Evolutionary conservation across 2,888 invertebrate species (phyloP), one percentile per base, ranked within the genome.

Genomic region (Dryocosmus kuriphilus): DNA sequence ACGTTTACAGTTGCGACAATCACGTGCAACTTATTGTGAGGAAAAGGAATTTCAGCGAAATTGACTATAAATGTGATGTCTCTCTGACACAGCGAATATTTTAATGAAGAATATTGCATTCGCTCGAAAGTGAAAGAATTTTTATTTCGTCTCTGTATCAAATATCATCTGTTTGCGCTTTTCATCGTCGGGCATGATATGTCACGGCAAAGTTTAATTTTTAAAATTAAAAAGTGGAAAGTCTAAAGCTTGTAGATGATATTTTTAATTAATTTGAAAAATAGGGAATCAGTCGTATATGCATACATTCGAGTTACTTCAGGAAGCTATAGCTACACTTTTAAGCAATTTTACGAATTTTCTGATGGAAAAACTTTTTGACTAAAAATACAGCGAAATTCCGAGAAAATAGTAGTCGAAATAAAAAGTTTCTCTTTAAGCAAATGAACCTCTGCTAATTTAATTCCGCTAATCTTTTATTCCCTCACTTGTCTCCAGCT

Each of bases 1-100:
- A 83, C 87, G 84, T 88, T 89, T 89, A 88, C 86, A 85, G 85
- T 51, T 80, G 77, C 77, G 71, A 71, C 71, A 55, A 30, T 51
- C 71, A 71, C 71, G 51, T 55, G 51, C 71, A 51, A 71, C 19
- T 14, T 30, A 30, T 71, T 71, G 9, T 32, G 51, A 30, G 55
- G 71, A 32, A 71, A 32, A 71, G 51, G 27, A 67, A 71, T 71
- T 67, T 46, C 2, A 46, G 27, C 11, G 3, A 19, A 46, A 14
- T 67, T 46, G 8, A 30, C 67, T 38, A 24, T 1, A 67, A 67
- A 27, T 24, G 8, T 46, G 19, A 24, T 24, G 24, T 67, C 46
- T 6, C 46, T 67, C 41, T 41, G 19, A 27, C 46, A 19, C 46
- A 19, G 16, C 6, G 22, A 63, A 63, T 63, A 22, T 38, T 63